phyloP scores from a whole-genome alignment of 2,888 invertebrate species.

The Balanococcus diminutus region DNA sequence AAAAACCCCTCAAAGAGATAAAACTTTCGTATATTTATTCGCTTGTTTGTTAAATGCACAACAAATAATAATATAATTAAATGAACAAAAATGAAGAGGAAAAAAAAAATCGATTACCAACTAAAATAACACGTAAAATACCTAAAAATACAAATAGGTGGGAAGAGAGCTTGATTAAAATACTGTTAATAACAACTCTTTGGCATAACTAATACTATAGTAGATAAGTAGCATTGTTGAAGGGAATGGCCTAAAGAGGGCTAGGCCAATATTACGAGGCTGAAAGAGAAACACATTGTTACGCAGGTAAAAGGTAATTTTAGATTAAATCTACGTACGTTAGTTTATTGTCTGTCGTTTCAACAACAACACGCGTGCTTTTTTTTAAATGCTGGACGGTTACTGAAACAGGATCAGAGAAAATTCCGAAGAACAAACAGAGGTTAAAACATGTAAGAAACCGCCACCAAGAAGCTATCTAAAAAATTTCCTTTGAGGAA shows the following conservation, averaged over 20 bases:
- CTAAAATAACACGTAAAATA: slow-evolving; percentile 22
- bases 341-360: background rate
- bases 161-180: slow-evolving; percentile 37
- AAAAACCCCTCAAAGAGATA: too few relatives aligned
- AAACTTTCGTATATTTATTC: slow-evolving; percentile 38
- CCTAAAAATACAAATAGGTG: slow-evolving; percentile 32
- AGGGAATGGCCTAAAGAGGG: too few relatives aligned
- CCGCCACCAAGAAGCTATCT: slow-evolving; percentile 6
- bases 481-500: background rate
- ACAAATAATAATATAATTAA: slow-evolving; percentile 38
- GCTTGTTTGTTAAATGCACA: slow-evolving; percentile 38
- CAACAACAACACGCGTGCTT: background rate
- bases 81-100: background rate
- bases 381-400: background rate
- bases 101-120: background rate
- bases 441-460: background rate
- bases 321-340: background rate
- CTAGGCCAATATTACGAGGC: background rate
- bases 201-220: slow-evolving; percentile 33
- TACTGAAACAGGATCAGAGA: background rate
- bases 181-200: slow-evolving; percentile 33
- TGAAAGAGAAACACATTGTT: background rate
- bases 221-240: background rate
- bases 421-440: background rate
- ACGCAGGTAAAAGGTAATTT: background rate